phyloP scores from a whole-genome alignment of 1,140 invertebrate species.

The Drosophila leontia region DNA sequence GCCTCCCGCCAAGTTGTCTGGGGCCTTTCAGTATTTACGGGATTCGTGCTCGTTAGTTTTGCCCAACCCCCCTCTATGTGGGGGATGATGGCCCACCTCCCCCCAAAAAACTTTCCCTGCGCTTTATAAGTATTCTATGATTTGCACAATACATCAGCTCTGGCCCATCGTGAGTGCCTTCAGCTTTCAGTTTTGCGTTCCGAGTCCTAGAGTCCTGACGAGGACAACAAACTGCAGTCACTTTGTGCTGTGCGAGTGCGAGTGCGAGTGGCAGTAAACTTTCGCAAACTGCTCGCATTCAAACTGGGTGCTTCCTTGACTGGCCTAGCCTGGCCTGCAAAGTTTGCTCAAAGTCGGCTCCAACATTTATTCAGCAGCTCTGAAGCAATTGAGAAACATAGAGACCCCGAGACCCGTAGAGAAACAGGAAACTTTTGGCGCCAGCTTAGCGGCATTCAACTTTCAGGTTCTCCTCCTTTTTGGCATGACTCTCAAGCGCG shows the following conservation, averaged over 20 bases:
- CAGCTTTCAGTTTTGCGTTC: conserved; percentile 6
- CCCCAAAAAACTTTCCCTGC: conserved; percentile 13
- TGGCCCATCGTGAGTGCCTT: conserved; percentile 30
- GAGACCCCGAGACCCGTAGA: not conserved
- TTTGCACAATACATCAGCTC: conserved; percentile 37
- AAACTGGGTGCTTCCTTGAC: conserved; percentile 32
- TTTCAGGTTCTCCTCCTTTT: conserved; percentile 33
- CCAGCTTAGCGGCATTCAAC: conserved; percentile 57
- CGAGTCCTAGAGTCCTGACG: conserved; percentile 4
- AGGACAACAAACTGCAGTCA: conserved; percentile 61
- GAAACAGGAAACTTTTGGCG: conserved; percentile 53
- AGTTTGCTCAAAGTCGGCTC: conserved; percentile 27
- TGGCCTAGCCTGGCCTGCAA: conserved; percentile 30
- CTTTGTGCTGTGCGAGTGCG: conserved; percentile 50
- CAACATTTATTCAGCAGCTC: conserved; percentile 22
- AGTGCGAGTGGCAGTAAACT: conserved; percentile 28
- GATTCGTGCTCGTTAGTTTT: conserved; percentile 9
- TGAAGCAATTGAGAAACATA: conserved; percentile 15
- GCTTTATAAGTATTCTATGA: conserved; percentile 32
- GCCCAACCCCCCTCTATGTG: not conserved
- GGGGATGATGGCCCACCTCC: not conserved
- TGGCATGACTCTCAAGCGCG: conserved; percentile 44
- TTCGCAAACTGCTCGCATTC: conserved; percentile 33
- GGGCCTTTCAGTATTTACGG: not conserved
- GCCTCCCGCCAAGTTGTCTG: conserved; percentile 7